Evolutionary conservation across 2,888 invertebrate species (phyloP).

Genomic region (Flabesymbios commensalis): DNA sequence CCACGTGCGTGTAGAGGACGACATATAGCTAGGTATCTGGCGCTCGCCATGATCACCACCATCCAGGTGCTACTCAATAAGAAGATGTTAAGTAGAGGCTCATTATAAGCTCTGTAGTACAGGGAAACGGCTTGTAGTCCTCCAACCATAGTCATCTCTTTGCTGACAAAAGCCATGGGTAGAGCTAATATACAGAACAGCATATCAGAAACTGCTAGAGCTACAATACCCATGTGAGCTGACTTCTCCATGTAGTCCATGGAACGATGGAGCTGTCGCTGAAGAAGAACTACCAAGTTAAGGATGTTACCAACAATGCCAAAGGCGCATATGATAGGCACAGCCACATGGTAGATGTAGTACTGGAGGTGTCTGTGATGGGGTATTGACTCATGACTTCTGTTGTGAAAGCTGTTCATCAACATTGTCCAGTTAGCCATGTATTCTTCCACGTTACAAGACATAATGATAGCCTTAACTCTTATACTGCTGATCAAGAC

Average conservation of each 20-base stretch:
- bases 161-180: slow-evolving; percentile 43
- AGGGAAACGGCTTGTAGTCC: slow-evolving; percentile 37
- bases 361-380: no score
- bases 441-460: no score
- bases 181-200: slow-evolving; percentile 55
- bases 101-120: slow-evolving; percentile 46
- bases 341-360: slow-evolving; percentile 43
- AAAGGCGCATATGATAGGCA: slow-evolving; percentile 48
- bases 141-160: slow-evolving; percentile 10
- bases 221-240: slow-evolving; percentile 54
- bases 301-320: slow-evolving; percentile 54
- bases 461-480: no score
- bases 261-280: slow-evolving; percentile 46
- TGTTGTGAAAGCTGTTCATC: no score
- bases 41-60: slow-evolving; percentile 56
- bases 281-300: slow-evolving; percentile 48
- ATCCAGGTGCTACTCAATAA: slow-evolving; percentile 57
- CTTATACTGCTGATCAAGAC: no score
- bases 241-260: slow-evolving; percentile 55
- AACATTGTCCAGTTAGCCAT: no score
- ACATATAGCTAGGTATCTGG: slow-evolving; percentile 56
- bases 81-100: slow-evolving; percentile 54
- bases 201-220: slow-evolving; percentile 54
- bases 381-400: no score
- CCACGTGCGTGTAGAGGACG: slow-evolving; percentile 55